Conservation (phyloP, 2,113 vertebrate species). For the Columba janthina region DNA sequence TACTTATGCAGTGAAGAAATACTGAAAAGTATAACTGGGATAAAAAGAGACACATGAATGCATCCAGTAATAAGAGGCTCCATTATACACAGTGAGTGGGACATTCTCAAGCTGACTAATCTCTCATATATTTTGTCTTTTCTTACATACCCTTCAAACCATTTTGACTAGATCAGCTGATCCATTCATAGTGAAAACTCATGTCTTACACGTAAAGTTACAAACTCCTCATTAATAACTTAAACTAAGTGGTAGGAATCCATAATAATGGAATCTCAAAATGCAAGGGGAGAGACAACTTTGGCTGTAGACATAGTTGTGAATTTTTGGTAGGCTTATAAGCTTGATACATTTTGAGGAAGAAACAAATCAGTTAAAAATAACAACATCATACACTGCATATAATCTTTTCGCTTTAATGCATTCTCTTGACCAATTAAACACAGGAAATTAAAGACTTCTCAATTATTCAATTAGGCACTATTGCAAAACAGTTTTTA, state of each 20-base stretch:
- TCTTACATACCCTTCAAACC: background rate
- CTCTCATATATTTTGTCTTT: background rate
- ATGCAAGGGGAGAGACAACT: background rate
- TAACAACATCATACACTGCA: background rate
- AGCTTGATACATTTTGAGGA: background rate
- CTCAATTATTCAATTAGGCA: background rate
- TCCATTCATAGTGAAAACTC: background rate
- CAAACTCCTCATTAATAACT: background rate
- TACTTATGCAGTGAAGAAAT: background rate
- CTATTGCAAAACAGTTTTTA: background rate
- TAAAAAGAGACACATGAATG: background rate
- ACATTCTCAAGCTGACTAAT: background rate
- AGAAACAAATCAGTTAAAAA: background rate
- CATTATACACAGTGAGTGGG: background rate
- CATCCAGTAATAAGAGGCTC: background rate
- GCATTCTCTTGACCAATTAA: background rate
- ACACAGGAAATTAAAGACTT: background rate
- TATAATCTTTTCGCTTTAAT: background rate
- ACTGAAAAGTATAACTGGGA: background rate
- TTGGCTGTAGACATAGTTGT: background rate
- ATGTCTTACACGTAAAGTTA: background rate
- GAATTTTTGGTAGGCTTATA: background rate
- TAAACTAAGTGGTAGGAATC: background rate
- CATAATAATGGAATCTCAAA: background rate
- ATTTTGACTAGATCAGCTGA: background rate